Evolutionary conservation across 2,797 vertebrate genomes (phyloP), one percentile per base, ranked within the genome.

Genomic region (Syngnathus rostellatus): DNA sequence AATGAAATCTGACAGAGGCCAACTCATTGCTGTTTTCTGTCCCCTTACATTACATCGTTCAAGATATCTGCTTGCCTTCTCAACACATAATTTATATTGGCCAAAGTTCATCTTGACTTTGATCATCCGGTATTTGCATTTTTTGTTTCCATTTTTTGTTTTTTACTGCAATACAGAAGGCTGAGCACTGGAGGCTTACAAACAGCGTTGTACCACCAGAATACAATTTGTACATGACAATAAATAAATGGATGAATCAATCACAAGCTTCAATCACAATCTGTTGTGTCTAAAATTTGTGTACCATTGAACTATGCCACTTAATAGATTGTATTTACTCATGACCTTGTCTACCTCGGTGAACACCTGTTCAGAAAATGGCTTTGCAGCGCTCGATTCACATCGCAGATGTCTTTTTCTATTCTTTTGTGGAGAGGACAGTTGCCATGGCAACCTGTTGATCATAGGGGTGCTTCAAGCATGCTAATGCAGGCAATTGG

Each of bases 71-170:
- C 83, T 87, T 89, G 87, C 83, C 85, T 85, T 82, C 78, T 85
- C 83, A 82, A 83, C 77, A 85, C 74, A 85, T 88, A 87, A 88
- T 86, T 89, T 86, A 86, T 88, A 88, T 87, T 88, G 85, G 86
- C 87, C 84, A 89, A 90, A 88, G 86, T 89, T 87, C 87, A 84
- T 89, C 88, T 81, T 85, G 83, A 88, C 79, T 76, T 84, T 71
- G 73, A 75, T 88, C 85, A 84, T 81, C 81, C 87, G 88, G 86
- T 89, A 85, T 88, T 88, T 86, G 68, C 77, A 31, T 31, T 84
- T 88, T 41, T 41, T 40, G 6, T 41, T 64, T 64, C 21, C 5
- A 1, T 46, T 46, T 31, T 87, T 55, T 55, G 45, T 25, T 46
- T 41, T 88, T 84, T 88, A 88, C 85, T 86, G 85, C 86, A 89